A percentile compares a stretch with the other conserved stretches of the same genome.
phyloP scores from a whole-genome alignment of 2,113 vertebrate species.

The Pitta sordida region DNA sequence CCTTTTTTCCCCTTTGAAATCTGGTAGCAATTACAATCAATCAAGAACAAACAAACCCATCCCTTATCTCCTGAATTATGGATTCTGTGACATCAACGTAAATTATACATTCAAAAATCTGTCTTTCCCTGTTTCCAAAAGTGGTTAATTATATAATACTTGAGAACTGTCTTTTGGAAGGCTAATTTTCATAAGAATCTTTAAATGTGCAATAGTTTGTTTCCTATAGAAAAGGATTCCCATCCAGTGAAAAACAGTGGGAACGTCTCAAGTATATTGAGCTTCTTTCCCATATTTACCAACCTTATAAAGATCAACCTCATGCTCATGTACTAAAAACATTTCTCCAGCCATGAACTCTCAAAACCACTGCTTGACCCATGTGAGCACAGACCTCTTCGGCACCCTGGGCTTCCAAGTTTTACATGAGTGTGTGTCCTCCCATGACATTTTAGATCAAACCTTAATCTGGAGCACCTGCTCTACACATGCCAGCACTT shows the following conservation, averaged over 20 bases:
- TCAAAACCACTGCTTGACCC: neutral
- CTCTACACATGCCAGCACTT: neutral
- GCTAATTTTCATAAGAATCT: neutral
- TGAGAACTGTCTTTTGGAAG: neutral
- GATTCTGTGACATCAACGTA: conserved; percentile 6
- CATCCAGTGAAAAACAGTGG: neutral
- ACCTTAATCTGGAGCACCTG: neutral
- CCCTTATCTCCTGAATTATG: neutral
- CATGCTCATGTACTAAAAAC: rapidly evolving
- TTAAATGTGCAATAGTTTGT: neutral
- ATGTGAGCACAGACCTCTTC: rapidly evolving
- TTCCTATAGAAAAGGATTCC: neutral
- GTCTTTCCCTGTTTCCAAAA: neutral
- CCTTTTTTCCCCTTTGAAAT: neutral
- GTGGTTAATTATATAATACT: neutral
- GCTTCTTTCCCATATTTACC: neutral
- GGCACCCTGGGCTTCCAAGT: neutral
- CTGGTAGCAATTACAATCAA: conserved; percentile 22
- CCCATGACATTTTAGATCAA: neutral
- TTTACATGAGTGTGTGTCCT: rapidly evolving
- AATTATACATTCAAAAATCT: conserved; percentile 14
- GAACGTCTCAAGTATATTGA: neutral
- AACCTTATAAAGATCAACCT: neutral
- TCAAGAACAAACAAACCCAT: neutral
- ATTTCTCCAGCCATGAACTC: neutral